Evolutionary conservation across 2,888 invertebrate species (phyloP), one percentile per base, ranked within the genome.

Genomic region (Sminthurinus aureus): DNA sequence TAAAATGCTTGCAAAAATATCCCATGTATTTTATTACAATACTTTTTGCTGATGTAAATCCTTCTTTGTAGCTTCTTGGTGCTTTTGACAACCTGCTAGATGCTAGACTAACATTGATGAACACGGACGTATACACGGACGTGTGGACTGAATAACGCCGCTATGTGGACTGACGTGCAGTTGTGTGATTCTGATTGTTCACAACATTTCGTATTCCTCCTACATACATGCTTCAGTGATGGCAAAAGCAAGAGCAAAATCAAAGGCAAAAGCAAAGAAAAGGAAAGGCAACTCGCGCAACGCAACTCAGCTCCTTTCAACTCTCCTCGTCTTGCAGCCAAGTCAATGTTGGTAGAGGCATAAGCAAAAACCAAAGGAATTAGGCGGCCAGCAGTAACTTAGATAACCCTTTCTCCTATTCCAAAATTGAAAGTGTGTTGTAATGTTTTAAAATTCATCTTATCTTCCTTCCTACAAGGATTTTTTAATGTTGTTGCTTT

Each of bases 81-180:
- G 18, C 9, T n/a, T 67, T 67, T 67, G 67, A 67, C 67, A 22
- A 20, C 22, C n/a, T 67, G 67, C 11, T 67, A 11, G n/a, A 18
- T 67, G 67, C 11, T 67, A 11, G n/a, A 18, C 67, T 67, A 11
- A n/a, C 11, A 67, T 20, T 13, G 71, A 24, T 13, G 24, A 71
- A 71, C 11, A 26, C 20, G 64, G 38, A 38, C 15, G 52, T 8
- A n/a, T 9, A 22, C 6, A 20, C 13, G 24, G 64, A 24, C 26
- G 74, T 74, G 81, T 81, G 74, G 81, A 64, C 81, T 64, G 22
- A 22, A 22, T 81, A 38, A 74, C 22, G 74, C 74, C 81, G 74
- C 73, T 73, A 74, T 52, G 73, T 73, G 74, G 73, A 81, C 81
- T 81, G 81, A 81, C 9, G 51, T 38, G 69, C 69, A 12, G 11